Evolutionary conservation across 64 coral and sea anemone species (phyloP).

Genomic region (Dendronephthya gigantea): DNA sequence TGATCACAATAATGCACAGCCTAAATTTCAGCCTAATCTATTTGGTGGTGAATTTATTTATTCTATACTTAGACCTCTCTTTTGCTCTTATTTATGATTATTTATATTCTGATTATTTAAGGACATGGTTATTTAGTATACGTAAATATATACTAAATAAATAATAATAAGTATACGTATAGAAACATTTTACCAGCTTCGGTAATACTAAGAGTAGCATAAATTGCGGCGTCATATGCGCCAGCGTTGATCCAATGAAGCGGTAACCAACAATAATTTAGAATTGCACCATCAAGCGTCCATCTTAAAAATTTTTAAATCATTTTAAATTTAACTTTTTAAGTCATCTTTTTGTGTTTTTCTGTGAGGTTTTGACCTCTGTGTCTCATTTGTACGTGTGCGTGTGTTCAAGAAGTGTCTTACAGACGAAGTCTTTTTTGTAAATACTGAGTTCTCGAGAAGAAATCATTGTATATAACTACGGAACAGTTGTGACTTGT

Average conservation of each 20-base stretch:
- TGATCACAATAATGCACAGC: no score
- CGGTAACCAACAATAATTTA: neutral
- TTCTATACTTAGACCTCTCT: no score
- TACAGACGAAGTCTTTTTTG: neutral
- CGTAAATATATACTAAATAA: no score
- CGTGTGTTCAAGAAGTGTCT: neutral
- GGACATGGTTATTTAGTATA: no score
- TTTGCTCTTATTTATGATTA: no score
- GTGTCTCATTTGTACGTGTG: neutral
- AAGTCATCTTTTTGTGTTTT: neutral
- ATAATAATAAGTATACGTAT: no score
- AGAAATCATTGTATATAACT: no score
- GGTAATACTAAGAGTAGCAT: no score
- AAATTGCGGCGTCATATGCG: neutral
- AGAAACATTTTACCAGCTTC: no score
- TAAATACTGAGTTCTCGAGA: neutral
- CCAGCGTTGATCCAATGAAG: neutral
- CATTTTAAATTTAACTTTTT: neutral
- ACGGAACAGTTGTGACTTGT: neutral
- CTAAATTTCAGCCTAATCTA: no score
- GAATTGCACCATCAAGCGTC: conserved; percentile 12
- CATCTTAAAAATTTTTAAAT: neutral
- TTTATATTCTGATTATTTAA: no score
- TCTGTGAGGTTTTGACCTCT: neutral
- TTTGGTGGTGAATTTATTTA: no score